phyloP scores from a whole-genome alignment of 2,888 invertebrate genomes.

The Orchestes rusci region DNA sequence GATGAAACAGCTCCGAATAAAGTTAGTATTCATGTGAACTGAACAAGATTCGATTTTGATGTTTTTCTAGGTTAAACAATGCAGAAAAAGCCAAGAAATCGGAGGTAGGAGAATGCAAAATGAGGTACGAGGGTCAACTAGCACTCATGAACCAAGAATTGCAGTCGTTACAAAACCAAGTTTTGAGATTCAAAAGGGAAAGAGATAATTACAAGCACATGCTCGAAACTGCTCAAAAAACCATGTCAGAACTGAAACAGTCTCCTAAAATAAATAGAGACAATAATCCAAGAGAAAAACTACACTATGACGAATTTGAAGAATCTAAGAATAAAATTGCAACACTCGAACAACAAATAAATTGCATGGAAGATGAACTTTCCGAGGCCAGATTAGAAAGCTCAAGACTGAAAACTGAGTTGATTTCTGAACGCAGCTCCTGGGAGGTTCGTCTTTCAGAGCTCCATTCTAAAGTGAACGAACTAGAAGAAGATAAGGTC shows the following conservation, averaged over 20 bases:
- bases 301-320: conserved; percentile 70
- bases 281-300: conserved; percentile 54
- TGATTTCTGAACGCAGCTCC: conserved; percentile 81
- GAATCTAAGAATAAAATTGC: conserved; percentile 65
- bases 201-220: conserved; percentile 85
- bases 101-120: conserved; percentile 72
- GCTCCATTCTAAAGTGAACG: conserved; percentile 80
- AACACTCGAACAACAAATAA: conserved; percentile 73
- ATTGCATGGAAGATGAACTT: conserved; percentile 80
- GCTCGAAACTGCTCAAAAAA: conserved; percentile 80
- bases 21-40: conserved; percentile 38
- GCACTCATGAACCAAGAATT: conserved; percentile 75
- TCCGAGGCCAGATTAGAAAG: conserved; percentile 76
- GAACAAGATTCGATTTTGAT: background rate
- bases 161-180: conserved; percentile 72
- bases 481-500: conserved; percentile 83
- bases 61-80: conserved; percentile 43
- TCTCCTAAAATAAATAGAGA: conserved; percentile 47
- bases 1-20: conserved; percentile 59
- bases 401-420: conserved; percentile 78
- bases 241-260: conserved; percentile 67
- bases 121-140: conserved; percentile 79
- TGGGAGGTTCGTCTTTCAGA: conserved; percentile 83
- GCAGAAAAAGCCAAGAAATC: conserved; percentile 67
- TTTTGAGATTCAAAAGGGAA: conserved; percentile 76